Evolutionary conservation across 2,797 vertebrate genomes (phyloP), one percentile per base, ranked within the genome.

Genomic region (Enteromius afrohamiltoni): DNA sequence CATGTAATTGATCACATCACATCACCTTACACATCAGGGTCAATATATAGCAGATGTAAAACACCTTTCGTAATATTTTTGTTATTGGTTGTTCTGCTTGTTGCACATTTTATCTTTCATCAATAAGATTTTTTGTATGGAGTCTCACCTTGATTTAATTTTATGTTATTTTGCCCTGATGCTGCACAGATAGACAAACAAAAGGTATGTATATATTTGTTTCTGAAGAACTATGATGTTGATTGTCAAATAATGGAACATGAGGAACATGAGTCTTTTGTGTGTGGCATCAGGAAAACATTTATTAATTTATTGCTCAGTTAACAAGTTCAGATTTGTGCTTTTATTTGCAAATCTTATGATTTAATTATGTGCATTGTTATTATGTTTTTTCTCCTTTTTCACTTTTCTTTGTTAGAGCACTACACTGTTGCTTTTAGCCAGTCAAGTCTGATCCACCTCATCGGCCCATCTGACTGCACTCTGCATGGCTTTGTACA

Each of bases 381-480:
- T 37, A 53, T 40, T 79, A 6, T 77, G 16, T 77, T 78, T 76
- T 29, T 19, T 80, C 17, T 71, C 40, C 85, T 53, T 77, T n/a
- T 53, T 65, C 19, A 47, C 14, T 80, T 34, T 79, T 60, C 29
- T 68, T 23, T 42, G 88, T 5, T 90, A 99, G 98, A 97, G 79
- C 94, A 91, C 0, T 94, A 96, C 91, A 97, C 97, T 0, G 95
- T 99, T 17, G 95, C 95, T 87, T 98, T 95, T 90, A 99, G 98
- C 93, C 97, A 98, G 91, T 98, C 97, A 85, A 98, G 94, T 91
- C 91, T 99, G 93, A 98, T 99, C 92, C 97, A 99, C 87, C 91
- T 99, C 90, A 94, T 99, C 91, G 96, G 97, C 6, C 97, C 97
- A 0, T 97, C 96, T 0, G 98, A 99, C 92, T 99, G 98, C 92